phyloP scores from a whole-genome alignment of 1,140 invertebrate genomes.

The Lethocerus indicus region DNA sequence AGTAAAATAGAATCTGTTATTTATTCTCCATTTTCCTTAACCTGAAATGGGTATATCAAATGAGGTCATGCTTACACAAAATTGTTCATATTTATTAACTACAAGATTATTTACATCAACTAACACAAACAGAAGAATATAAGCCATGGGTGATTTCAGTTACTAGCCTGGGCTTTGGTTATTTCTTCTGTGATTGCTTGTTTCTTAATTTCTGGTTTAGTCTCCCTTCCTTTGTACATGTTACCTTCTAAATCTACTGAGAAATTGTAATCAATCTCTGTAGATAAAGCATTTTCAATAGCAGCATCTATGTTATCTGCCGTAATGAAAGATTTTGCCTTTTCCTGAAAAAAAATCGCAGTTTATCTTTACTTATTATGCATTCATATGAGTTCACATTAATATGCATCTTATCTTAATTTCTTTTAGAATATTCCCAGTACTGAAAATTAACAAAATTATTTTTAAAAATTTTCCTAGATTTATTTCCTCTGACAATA shows the following conservation, averaged over 20 bases:
- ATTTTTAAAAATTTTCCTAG: too few species aligned
- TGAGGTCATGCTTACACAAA: too few species aligned
- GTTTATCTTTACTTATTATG: slow-evolving; percentile 7
- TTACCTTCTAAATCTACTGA: slow-evolving; percentile 60
- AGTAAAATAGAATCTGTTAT: too few species aligned
- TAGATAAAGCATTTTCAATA: slow-evolving; percentile 52
- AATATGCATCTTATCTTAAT: neutral
- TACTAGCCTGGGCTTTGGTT: too few species aligned
- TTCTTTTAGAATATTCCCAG: neutral
- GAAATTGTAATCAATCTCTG: slow-evolving; percentile 53
- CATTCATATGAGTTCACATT: neutral
- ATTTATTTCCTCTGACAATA: too few species aligned
- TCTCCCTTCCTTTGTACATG: slow-evolving; percentile 22
- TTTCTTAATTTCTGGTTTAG: slow-evolving; percentile 7
- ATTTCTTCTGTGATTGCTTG: neutral
- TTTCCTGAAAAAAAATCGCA: slow-evolving; percentile 30
- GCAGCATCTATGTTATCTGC: slow-evolving; percentile 54
- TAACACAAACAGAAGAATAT: too few species aligned
- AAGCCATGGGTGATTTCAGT: too few species aligned
- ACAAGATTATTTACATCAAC: too few species aligned
- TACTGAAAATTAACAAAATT: too few species aligned
- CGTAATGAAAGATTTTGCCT: slow-evolving; percentile 49
- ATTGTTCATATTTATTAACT: too few species aligned
- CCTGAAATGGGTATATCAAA: too few species aligned
- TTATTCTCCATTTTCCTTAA: too few species aligned